Evolutionary conservation across 2,797 vertebrate genomes (phyloP).

Genomic region (Melanotaenia boesemani): DNA sequence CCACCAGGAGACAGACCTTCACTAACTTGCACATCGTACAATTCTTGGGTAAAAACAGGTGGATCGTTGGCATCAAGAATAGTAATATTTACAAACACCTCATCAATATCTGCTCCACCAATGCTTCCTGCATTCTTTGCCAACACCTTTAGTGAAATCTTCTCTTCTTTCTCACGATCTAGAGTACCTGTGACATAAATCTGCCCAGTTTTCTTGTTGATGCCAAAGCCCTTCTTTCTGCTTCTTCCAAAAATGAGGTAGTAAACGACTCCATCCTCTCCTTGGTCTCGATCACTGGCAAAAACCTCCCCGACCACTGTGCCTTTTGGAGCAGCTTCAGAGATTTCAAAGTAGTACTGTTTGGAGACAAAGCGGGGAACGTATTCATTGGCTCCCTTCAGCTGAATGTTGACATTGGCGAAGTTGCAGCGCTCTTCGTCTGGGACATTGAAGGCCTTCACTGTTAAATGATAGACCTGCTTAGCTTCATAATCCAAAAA

Average conservation of each 20-base stretch:
- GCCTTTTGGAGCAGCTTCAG: constrained; percentile 92
- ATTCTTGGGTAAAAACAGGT: constrained; percentile 90
- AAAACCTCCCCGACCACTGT: constrained; percentile 96
- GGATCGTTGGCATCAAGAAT: constrained; percentile 97
- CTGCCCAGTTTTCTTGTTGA: constrained; percentile 91
- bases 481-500: constrained; percentile 98
- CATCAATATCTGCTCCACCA: constrained; percentile 94
- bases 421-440: constrained; percentile 97
- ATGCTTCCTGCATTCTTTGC: constrained; percentile 97
- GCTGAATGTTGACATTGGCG: constrained; percentile 91
- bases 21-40: constrained; percentile 91
- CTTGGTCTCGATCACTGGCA: constrained; percentile 96
- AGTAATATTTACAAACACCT: constrained; percentile 95
- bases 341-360: constrained; percentile 97
- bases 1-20: constrained; percentile 92
- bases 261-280: constrained; percentile 92
- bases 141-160: constrained; percentile 92
- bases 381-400: constrained; percentile 96
- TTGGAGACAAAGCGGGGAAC: constrained; percentile 98
- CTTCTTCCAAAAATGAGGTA: constrained; percentile 96
- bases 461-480: constrained; percentile 94
- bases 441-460: constrained; percentile 97
- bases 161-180: constrained; percentile 96
- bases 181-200: constrained; percentile 92
- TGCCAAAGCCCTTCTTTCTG: constrained; percentile 93